Conservation (phyloP, 2,797 vertebrate genomes). For the Leontocebus nigricollis region DNA sequence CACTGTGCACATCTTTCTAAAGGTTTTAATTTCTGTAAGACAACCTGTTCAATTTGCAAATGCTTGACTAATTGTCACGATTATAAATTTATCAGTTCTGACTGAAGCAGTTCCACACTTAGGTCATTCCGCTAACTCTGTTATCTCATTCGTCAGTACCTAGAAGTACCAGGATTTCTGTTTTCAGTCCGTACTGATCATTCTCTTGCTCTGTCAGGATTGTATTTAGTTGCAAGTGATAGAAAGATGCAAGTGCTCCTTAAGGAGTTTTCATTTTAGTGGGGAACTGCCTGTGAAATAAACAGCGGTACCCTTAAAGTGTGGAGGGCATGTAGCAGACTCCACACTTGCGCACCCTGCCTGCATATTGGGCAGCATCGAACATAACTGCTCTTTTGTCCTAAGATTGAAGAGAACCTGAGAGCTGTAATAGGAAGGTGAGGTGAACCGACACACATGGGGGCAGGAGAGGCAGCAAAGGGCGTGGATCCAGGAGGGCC, state of each 20-base stretch:
- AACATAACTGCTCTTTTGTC: not conserved
- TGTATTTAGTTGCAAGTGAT: not conserved
- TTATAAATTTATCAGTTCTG: not conserved
- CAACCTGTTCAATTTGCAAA: not conserved
- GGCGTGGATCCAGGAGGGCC: not conserved
- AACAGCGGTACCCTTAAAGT: not conserved
- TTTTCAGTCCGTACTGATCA: not conserved
- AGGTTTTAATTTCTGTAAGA: not conserved
- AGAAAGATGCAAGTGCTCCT: not conserved
- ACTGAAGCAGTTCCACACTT: not conserved
- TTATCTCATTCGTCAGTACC: not conserved
- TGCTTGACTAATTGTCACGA: not conserved
- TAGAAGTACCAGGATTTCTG: not conserved
- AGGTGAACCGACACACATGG: not conserved
- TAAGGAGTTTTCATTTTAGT: not conserved
- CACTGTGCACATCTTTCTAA: not conserved
- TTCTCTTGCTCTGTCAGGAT: not conserved
- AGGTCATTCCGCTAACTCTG: not conserved
- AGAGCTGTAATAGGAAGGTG: not conserved
- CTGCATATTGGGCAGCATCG: not conserved
- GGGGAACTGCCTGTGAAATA: not conserved
- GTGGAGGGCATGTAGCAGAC: not conserved
- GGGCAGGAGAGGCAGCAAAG: not conserved
- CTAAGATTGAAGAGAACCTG: not conserved
- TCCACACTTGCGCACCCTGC: not conserved